Evolutionary conservation across 2,797 vertebrate genomes (phyloP).

Genomic region (Alauda arvensis): DNA sequence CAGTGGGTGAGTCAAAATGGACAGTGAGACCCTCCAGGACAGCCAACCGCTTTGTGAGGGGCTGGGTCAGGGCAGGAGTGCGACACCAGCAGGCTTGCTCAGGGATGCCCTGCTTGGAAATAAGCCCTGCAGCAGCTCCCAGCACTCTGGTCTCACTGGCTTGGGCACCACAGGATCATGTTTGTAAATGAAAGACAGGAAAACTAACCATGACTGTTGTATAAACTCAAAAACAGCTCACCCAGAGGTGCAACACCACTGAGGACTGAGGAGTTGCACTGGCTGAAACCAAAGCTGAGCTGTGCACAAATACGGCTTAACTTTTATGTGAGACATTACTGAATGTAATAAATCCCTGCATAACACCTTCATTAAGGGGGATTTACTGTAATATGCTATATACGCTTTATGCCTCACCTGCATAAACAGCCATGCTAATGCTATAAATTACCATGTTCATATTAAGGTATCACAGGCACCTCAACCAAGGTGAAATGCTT

Average conservation of each 20-base stretch:
- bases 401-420: conserved; percentile 13
- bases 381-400: conserved; percentile 44
- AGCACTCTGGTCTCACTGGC: fast-evolving
- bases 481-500: conserved; percentile 53
- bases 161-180: neutral
- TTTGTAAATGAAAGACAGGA: neutral
- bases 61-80: fast-evolving
- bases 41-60: fast-evolving
- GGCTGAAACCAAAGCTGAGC: neutral
- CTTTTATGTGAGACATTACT: neutral
- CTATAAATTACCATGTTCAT: conserved; percentile 39
- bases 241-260: neutral
- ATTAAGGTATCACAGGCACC: conserved; percentile 32
- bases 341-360: conserved; percentile 28
- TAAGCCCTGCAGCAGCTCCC: neutral
- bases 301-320: conserved; percentile 15
- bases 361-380: conserved; percentile 6
- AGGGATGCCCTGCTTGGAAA: neutral
- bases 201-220: neutral
- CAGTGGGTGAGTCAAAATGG: fast-evolving
- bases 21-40: neutral
- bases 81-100: neutral
- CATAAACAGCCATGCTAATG: conserved; percentile 38
- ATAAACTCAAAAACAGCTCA: neutral
- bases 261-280: neutral